Conservation (phyloP, 37 sponge, comb jelly and placozoan genomes). For the Hormiphora californensis region DNA sequence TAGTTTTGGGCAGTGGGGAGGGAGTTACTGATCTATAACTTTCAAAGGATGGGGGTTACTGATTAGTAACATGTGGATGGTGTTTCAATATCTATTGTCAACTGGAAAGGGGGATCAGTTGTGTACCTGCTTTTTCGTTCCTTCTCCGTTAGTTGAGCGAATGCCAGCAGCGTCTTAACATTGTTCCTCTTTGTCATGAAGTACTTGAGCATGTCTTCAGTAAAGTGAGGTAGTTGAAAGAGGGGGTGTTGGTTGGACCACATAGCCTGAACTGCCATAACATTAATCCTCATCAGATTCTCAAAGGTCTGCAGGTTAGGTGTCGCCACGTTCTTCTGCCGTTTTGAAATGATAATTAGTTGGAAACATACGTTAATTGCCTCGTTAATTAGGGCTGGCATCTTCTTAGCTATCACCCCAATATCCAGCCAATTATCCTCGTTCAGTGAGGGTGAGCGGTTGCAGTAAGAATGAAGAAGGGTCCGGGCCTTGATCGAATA, state of each 20-base stretch:
- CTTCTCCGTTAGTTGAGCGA: not conserved
- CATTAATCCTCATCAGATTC: conserved; percentile 70
- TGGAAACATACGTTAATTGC: conserved; percentile 46
- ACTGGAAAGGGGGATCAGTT: no score
- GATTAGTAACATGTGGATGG: no score
- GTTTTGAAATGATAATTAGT: conserved; percentile 27
- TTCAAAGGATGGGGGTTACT: no score
- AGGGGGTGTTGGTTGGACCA: conserved; percentile 64
- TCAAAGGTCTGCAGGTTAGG: conserved; percentile 77
- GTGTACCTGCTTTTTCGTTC: conserved; percentile 35
- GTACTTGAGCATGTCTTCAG: conserved; percentile 62
- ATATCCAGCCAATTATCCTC: conserved; percentile 20
- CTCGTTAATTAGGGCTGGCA: conserved; percentile 39
- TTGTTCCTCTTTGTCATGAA: conserved; percentile 66
- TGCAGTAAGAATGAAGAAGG: conserved; percentile 29
- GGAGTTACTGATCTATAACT: no score
- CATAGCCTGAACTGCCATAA: conserved; percentile 72
- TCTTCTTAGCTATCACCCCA: conserved; percentile 7
- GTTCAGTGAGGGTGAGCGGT: not conserved
- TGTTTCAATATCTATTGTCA: no score
- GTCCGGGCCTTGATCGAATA: conserved; percentile 37
- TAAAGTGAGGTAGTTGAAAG: conserved; percentile 81
- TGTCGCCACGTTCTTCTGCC: conserved; percentile 28
- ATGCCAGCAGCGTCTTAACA: conserved; percentile 25
- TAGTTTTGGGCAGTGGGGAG: no score